Conservation (phyloP, 2,797 vertebrate species). For the Lates japonicus region DNA sequence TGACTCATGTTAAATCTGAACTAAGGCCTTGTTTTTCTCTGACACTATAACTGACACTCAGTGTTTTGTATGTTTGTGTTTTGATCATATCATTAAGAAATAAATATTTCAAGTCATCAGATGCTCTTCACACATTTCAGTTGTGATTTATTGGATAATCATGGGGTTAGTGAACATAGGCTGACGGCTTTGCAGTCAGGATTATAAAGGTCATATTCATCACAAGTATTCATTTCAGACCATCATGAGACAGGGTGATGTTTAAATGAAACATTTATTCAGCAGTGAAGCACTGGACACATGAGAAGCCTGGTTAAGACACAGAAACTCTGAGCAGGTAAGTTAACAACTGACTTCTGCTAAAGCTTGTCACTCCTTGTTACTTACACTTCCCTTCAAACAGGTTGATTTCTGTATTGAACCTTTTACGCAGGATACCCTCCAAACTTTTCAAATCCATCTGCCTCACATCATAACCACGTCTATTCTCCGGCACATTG, state of each 20-base stretch:
- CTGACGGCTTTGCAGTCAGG: too few species aligned
- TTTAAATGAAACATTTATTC: background rate
- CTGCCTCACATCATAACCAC: conserved; percentile 71
- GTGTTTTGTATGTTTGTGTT: conserved; percentile 82
- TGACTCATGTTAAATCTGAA: conserved; percentile 43
- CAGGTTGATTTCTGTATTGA: background rate
- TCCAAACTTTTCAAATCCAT: conserved; percentile 33
- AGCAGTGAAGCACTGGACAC: background rate
- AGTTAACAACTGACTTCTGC: background rate
- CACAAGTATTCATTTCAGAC: background rate
- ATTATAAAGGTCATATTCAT: background rate
- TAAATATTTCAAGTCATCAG: conserved; percentile 69
- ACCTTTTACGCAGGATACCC: too few species aligned
- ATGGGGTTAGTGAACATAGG: background rate
- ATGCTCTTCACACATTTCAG: background rate
- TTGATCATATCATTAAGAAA: conserved; percentile 66
- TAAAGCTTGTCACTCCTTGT: background rate
- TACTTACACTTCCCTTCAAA: background rate
- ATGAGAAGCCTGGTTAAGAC: background rate
- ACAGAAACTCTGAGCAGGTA: background rate
- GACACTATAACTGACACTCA: conserved; percentile 65
- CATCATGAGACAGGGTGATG: background rate
- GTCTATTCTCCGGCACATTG: too few species aligned
- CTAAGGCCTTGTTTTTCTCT: too few species aligned
- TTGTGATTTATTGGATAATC: conserved; percentile 21